Base-by-base conservation (phyloP, 1,140 invertebrate genomes). In the Caenorhabditis inopinata region DNA sequence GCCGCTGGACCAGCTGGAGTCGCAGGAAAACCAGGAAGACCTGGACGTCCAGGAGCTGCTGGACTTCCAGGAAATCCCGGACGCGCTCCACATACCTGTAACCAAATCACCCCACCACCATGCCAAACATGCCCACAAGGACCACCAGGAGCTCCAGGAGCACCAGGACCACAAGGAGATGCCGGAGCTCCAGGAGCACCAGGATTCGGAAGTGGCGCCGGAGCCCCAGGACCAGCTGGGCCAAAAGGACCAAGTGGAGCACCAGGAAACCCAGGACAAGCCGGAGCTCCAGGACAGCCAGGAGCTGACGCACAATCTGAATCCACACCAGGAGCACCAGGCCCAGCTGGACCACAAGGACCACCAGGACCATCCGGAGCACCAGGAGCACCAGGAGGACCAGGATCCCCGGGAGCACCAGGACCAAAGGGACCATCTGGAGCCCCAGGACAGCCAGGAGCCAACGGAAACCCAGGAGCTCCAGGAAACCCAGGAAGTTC, bases 91-190 rank as follows among this genome's bases (percentile, higher is more conserved):
- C n/a, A n/a, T n/a, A n/a, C n/a, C n/a, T n/a, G n/a, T n/a, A n/a
- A n/a, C n/a, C n/a, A n/a, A n/a, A n/a, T n/a, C n/a, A n/a, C n/a
- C n/a, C n/a, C n/a, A 21, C 58, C 58, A 68, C 58, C 58, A 68
- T 68, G 58, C 12, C 58, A 35, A 21, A 29, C 58, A 38, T 68
- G 42, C 45, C 73, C 73, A 29, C 29, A 81, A 29, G 82, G 82
- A 73, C 81, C 81, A 74, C 81, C 76, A 45, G 81, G 77, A 78
- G 32, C 73, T 16, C 42, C 73, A 47, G 42, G 42, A 47, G 4
- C 18, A 11, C 73, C 73, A 47, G 73, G 73, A 47, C 42, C 73
- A 47, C 38, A 38, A 29, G 81, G 81, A 79, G 45, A 46, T 35
- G 29, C 76, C 29, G 80, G 80, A 78, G 58, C 51, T 3, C 42